Evolutionary conservation across 2,888 invertebrate genomes (phyloP).

Genomic region (Lepetodrilus schrolli): DNA sequence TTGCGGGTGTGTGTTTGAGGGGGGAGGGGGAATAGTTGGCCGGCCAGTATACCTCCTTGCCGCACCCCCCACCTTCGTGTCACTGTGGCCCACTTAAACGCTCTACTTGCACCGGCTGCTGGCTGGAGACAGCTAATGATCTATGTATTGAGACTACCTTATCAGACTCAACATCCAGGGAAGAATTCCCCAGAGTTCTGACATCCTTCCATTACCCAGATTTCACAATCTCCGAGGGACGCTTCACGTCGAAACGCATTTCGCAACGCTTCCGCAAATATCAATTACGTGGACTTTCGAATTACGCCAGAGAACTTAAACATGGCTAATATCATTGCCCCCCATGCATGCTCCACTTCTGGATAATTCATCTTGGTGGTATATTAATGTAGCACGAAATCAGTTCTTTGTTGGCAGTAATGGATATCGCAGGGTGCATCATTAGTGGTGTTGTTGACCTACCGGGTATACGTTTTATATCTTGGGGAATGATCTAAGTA

Average conservation of each 20-base stretch:
- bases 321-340: not conserved
- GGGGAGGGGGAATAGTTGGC: not conserved
- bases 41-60: not conserved
- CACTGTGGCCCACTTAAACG: slow-evolving; percentile 8
- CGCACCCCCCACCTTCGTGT: no score
- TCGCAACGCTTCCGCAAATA: slow-evolving; percentile 1
- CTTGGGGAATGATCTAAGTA: no score
- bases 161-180: not conserved
- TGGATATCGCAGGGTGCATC: not conserved
- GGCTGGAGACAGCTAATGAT: slow-evolving; percentile 6
- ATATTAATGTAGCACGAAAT: not conserved
- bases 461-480: no score
- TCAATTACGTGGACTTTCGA: slow-evolving; percentile 11
- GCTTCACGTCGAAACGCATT: not conserved
- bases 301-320: not conserved
- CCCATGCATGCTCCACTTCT: not conserved
- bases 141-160: not conserved
- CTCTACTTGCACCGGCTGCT: not conserved
- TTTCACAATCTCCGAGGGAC: not conserved
- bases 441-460: no score
- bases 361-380: not conserved
- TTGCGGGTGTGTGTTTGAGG: no score
- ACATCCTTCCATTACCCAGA: not conserved
- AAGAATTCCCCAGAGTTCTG: not conserved
- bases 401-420: not conserved